Conservation (phyloP, 2,113 vertebrate species). For the Paratilapia polleni region DNA sequence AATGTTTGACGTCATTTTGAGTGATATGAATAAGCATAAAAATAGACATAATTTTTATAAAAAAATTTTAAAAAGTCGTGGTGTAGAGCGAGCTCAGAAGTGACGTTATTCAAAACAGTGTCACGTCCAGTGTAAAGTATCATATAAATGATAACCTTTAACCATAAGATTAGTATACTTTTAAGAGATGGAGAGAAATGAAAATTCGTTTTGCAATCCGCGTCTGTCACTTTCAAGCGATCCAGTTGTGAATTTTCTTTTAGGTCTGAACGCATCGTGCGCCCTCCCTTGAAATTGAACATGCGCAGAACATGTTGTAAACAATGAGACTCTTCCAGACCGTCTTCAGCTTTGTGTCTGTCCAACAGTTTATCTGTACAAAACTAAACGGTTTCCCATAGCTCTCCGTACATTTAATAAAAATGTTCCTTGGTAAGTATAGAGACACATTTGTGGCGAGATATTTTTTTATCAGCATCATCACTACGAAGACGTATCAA, state of each 20-base stretch:
- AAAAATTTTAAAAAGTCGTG: background rate
- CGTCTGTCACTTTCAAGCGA: background rate
- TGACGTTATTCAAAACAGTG: background rate
- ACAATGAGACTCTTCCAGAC: conserved; percentile 82
- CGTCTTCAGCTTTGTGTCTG: conserved; percentile 79
- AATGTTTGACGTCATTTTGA: background rate
- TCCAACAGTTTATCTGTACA: conserved; percentile 57
- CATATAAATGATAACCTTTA: background rate
- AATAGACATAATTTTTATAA: no score
- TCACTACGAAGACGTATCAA: conserved; percentile 52
- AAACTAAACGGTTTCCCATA: conserved; percentile 38
- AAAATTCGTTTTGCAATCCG: background rate
- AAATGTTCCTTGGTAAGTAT: conserved; percentile 77
- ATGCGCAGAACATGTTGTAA: conserved; percentile 81
- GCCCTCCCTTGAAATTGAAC: conserved; percentile 71
- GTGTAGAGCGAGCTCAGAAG: background rate
- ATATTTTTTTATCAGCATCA: conserved; percentile 59
- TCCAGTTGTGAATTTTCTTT: conserved; percentile 32
- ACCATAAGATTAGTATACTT: background rate
- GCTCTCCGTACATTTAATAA: conserved; percentile 23
- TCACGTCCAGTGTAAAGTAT: background rate
- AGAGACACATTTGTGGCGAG: conserved; percentile 17
- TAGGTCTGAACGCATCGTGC: conserved; percentile 40
- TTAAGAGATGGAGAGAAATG: accelerated
- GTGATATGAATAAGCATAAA: background rate